These are phyloP conservation scores for Prolemur simus DNA, from an alignment of 2,113 vertebrate genomes.

Conservation along the genomic window DNA sequence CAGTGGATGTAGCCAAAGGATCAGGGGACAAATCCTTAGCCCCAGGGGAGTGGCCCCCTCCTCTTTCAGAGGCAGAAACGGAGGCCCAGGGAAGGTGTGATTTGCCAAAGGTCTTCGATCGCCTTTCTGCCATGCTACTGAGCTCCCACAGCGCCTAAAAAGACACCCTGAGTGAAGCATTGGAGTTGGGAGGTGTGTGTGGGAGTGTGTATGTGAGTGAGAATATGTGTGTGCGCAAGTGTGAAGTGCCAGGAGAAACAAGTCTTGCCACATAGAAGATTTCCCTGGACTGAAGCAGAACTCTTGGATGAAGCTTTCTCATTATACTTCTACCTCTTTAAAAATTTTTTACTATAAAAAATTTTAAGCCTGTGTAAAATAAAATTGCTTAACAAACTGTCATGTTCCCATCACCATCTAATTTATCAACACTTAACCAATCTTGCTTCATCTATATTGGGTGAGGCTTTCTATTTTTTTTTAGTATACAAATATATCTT, in stretches of 20 bases:
- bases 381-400: background rate
- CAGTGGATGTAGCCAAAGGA: background rate
- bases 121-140: background rate
- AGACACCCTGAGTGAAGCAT: background rate
- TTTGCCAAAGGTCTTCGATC: background rate
- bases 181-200: background rate
- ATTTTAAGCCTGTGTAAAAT: background rate
- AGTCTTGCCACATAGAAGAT: background rate
- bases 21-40: background rate
- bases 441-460: background rate
- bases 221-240: too few relatives aligned
- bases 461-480: background rate
- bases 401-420: background rate
- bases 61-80: background rate
- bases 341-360: background rate
- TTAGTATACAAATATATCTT: too few relatives aligned
- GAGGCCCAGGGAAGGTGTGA: background rate
- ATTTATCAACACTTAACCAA: background rate
- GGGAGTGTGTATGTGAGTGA: background rate
- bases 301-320: background rate
- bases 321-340: background rate
- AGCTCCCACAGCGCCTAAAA: fast-evolving
- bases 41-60: background rate
- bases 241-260: background rate
- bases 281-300: too few relatives aligned